phyloP scores from a whole-genome alignment of 2,113 vertebrate genomes.

The Nerophis ophidion region DNA sequence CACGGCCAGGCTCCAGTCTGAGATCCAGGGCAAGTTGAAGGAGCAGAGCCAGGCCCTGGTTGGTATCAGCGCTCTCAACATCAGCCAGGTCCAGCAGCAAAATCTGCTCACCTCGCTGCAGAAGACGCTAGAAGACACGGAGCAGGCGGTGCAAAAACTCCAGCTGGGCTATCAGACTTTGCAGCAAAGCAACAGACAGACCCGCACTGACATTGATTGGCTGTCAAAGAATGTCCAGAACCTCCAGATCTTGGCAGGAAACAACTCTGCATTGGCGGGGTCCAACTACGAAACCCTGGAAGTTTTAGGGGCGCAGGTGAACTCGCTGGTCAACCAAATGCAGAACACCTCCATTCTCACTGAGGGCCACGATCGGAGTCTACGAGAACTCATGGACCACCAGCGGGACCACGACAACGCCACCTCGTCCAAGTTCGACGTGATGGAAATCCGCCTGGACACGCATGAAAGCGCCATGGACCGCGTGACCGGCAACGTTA shows the following conservation, averaged over 20 bases:
- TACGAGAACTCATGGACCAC: conserved; percentile 86
- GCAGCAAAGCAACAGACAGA: conserved; percentile 86
- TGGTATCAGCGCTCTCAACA: conserved; percentile 83
- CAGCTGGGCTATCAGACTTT: conserved; percentile 92
- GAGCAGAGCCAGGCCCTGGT: conserved; percentile 78
- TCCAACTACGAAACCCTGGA: conserved; percentile 88
- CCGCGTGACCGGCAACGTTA: conserved; percentile 87
- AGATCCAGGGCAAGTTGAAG: conserved; percentile 81
- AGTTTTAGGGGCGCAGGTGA: conserved; percentile 85
- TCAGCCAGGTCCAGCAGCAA: conserved; percentile 88
- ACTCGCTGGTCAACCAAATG: conserved; percentile 80
- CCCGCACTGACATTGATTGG: conserved; percentile 83
- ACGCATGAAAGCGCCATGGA: conserved; percentile 82
- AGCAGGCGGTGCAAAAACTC: conserved; percentile 85
- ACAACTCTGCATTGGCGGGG: conserved; percentile 84
- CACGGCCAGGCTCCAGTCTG: conserved; percentile 82
- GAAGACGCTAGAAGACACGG: conserved; percentile 86
- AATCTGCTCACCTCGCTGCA: conserved; percentile 80
- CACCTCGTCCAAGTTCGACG: conserved; percentile 81
- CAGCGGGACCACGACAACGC: conserved; percentile 85
- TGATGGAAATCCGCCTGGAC: conserved; percentile 82
- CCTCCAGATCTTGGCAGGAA: conserved; percentile 83
- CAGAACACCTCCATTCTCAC: conserved; percentile 82
- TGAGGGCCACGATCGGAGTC: conserved; percentile 82
- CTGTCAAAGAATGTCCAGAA: conserved; percentile 91